Evolutionary conservation across 2,888 invertebrate species (phyloP).

Genomic region (Caenorhabditis sp.): DNA sequence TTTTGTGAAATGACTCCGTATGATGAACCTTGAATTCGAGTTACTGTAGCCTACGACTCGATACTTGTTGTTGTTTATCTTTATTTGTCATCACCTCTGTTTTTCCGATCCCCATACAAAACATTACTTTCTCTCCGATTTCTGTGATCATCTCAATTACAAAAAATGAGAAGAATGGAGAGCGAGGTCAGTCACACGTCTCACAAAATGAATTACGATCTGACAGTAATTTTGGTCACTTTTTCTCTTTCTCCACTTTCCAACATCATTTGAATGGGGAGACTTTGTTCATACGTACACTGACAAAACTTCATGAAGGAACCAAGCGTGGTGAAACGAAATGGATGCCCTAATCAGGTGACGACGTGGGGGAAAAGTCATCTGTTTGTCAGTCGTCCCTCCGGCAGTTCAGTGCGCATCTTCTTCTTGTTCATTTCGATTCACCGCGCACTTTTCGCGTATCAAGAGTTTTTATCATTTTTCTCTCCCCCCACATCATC

Average conservation of each 20-base stretch:
- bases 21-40: too few relatives aligned
- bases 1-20: too few relatives aligned
- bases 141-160: slow-evolving; percentile 20
- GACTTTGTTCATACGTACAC: slow-evolving; percentile 8
- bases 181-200: slow-evolving; percentile 56
- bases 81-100: background rate
- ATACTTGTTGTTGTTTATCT: too few relatives aligned
- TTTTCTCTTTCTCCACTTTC: slow-evolving; percentile 4
- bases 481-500: slow-evolving; percentile 12
- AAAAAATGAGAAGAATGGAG: background rate
- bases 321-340: slow-evolving; percentile 41
- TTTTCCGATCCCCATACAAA: background rate
- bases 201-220: slow-evolving; percentile 46
- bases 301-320: slow-evolving; percentile 8
- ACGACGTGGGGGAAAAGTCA: slow-evolving; percentile 48
- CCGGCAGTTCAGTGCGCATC: slow-evolving; percentile 23
- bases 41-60: too few relatives aligned
- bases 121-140: background rate
- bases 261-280: slow-evolving; percentile 38
- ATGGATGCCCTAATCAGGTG: slow-evolving; percentile 62
- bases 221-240: slow-evolving; percentile 52
- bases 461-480: background rate
- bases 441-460: slow-evolving; percentile 20
- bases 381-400: slow-evolving; percentile 26
- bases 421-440: slow-evolving; percentile 22